These are phyloP conservation scores for Drosophila sucinea DNA, from an alignment of 1,140 invertebrate genomes.

Conservation along the genomic window DNA sequence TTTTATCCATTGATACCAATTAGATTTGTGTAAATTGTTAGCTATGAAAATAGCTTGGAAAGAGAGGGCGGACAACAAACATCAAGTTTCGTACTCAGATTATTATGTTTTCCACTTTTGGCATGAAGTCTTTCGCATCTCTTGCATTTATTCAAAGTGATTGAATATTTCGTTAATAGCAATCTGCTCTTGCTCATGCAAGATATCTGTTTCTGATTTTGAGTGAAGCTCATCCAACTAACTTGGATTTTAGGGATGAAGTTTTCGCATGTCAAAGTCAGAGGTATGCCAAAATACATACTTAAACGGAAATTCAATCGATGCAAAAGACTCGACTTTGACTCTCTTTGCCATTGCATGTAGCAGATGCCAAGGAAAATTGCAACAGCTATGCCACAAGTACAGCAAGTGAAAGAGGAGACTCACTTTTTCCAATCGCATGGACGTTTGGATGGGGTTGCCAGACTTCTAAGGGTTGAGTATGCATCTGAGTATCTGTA, in stretches of 20 bases:
- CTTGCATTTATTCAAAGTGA: background rate
- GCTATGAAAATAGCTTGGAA: too few species aligned
- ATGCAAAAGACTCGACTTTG: background rate
- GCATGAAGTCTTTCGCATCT: background rate
- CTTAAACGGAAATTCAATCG: background rate
- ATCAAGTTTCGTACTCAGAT: too few species aligned
- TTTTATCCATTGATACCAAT: too few species aligned
- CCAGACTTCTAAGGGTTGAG: background rate
- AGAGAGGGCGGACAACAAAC: too few species aligned
- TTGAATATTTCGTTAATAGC: background rate
- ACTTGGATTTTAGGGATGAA: background rate
- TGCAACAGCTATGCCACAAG: too few species aligned
- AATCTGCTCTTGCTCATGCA: background rate
- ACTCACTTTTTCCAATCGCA: too few species aligned
- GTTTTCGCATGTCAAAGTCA: background rate
- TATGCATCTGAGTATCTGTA: background rate
- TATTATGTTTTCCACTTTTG: too few species aligned
- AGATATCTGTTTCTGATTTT: background rate
- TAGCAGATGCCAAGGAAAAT: background rate
- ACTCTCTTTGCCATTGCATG: background rate
- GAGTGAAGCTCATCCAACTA: background rate
- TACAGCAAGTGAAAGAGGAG: background rate
- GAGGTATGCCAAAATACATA: background rate
- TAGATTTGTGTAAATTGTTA: too few species aligned
- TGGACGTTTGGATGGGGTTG: background rate